Base-by-base conservation (phyloP, 2,113 vertebrate genomes). In the Petaurus breviceps region DNA sequence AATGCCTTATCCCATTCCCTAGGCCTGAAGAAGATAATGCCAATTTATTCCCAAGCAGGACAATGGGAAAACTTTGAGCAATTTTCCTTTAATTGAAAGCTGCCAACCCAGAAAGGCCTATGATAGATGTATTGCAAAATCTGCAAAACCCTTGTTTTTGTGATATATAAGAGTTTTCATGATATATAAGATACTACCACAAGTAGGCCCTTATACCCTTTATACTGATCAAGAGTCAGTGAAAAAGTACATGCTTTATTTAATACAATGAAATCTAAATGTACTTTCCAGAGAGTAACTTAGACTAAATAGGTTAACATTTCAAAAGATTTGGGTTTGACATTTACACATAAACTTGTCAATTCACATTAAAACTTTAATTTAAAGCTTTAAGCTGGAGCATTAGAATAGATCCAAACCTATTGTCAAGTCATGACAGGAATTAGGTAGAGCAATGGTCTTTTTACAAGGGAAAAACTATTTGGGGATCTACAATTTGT, bases 11-110 rank as follows among this genome's bases (percentile, higher is more conserved):
- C 91, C 54, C 90, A 93, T 91, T 96, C 53, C 51, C 46, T 52
- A 47, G 26, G 50, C 55, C 94, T 93, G 3, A 89, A 25, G 28
- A 95, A 96, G 54, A 94, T 94, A 94, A 96, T 53, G 31, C 49
- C 92, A 92, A 96, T 96, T 98, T 95, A 95, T 89, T 91, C 92
- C 93, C 37, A 94, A 91, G 47, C 31, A 94, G 43, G 55, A 92
- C 95, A 50, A 95, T 95, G 89, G 94, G 61, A 95, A 95, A 51
- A 49, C 54, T 96, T 94, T 93, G 52, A 12, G 37, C 92, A 51
- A 55, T 19, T 50, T 8, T 91, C 46, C 61, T 8, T 90, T 28
- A 92, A 96, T 23, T 91, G 53, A 93, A 94, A 93, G 24, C 47
- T 51, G 49, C 0, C 24, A 90, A 49, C 1, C 14, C 90, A 14